Evolutionary conservation across 2,888 invertebrate species (phyloP).

Genomic region (Ophioninae sp.): DNA sequence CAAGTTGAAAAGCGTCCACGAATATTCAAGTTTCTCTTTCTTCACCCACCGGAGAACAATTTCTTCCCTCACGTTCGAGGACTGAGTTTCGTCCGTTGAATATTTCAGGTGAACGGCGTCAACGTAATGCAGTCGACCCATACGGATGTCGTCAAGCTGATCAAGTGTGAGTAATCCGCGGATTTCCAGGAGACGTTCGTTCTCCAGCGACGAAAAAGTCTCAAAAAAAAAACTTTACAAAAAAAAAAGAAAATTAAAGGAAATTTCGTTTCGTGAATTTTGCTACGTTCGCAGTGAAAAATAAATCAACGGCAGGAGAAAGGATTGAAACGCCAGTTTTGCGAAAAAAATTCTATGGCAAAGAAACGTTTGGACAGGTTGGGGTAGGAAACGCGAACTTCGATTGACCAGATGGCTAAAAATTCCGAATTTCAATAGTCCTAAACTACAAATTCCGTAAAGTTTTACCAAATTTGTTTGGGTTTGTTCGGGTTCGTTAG

Average conservation of each 20-base stretch:
- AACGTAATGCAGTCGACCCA: constrained; percentile 96
- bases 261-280: neutral
- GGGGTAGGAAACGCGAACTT: no score
- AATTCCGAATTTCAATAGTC: no score
- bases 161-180: constrained; percentile 88
- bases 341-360: no score
- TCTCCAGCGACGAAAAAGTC: neutral
- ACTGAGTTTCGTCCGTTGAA: neutral
- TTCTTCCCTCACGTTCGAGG: neutral
- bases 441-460: no score
- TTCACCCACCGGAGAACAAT: neutral
- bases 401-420: no score
- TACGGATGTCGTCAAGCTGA: constrained; percentile 96
- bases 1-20: neutral
- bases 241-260: neutral
- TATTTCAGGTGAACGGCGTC: constrained; percentile 92
- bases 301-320: no score
- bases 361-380: no score
- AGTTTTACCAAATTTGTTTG: no score
- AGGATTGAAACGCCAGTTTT: no score
- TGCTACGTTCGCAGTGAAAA: neutral
- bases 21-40: constrained; percentile 22
- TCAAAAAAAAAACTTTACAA: neutral
- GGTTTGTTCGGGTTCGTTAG: no score
- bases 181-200: neutral